Conservation (phyloP, 2,888 invertebrate species). For the Crocallis elinguaria region DNA sequence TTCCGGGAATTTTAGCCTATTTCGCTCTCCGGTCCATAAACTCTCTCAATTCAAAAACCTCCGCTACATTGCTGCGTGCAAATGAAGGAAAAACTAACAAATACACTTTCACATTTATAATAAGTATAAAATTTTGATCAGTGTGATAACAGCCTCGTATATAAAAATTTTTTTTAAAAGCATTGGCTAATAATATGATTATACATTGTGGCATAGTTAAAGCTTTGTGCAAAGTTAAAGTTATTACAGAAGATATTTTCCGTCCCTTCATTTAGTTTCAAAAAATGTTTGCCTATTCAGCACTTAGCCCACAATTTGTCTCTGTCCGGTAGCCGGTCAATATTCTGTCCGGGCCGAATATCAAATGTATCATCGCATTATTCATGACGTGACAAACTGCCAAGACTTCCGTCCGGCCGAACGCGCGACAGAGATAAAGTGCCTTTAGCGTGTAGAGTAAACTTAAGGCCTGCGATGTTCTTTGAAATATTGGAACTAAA, state of each 20-base stretch:
- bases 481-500: constrained; percentile 4
- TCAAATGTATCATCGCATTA: constrained; percentile 37
- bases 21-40: no score
- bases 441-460: constrained; percentile 22
- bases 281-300: constrained; percentile 23
- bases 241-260: background rate
- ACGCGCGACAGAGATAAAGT: constrained; percentile 25
- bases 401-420: constrained; percentile 24
- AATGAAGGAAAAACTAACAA: no score
- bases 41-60: no score
- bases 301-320: constrained; percentile 33
- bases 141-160: no score
- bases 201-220: no score
- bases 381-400: constrained; percentile 37
- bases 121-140: no score
- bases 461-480: constrained; percentile 13
- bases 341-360: constrained; percentile 28
- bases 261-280: constrained; percentile 4
- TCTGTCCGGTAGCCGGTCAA: constrained; percentile 27
- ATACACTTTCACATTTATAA: no score
- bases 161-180: no score
- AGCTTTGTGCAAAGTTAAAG: background rate
- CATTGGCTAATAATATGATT: no score
- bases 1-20: no score
- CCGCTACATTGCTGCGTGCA: no score